Evolutionary conservation across 2,888 invertebrate species (phyloP), one percentile per base, ranked within the genome.

Genomic region (Lasioglossum lativentre): DNA sequence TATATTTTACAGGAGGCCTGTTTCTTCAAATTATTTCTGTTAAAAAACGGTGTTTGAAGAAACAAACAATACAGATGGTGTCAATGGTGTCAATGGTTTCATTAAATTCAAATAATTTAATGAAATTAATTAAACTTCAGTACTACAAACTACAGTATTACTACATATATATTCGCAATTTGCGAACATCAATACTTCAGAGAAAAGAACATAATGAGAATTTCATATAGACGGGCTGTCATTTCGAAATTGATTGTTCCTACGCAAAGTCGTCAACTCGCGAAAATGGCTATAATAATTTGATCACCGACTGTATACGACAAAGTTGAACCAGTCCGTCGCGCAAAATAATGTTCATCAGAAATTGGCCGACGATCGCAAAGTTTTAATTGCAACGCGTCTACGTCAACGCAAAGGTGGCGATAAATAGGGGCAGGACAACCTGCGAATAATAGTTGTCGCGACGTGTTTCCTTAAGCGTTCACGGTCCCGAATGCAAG

Each of bases 401-500:
- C 68, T 38, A 10, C 38, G 38, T 68, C 68, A 68, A 34, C 34
- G 38, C 23, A 12, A 34, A 68, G 68, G 38, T 68, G 34, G 10
- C 23, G 68, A 68, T 68, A 68, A 68, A 68, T 68, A 68, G 68
- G 23, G 38, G 23, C 68, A 38, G 68, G 38, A 34, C 68, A 38
- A 68, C 68, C 68, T 10, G 34, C 68, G 68, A 34, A 68, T 68
- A 68, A 68, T 68, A 38, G 34, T 68, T 38, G 38, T 34, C 23
- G 38, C 19, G 68, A 68, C 68, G 68, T 38, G 34, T 38, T 68
- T 68, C 68, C 68, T 68, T 68, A 68, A 68, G 68, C 68, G 68
- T 68, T 68, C 23, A 23, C 68, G 23, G 68, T 68, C 34, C 68
- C 68, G 38, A 68, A 68, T 68, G 68, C 38, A 68, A 68, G 68